Evolutionary conservation across 2,113 vertebrate genomes (phyloP).

Genomic region (Myrmecobius fasciatus): DNA sequence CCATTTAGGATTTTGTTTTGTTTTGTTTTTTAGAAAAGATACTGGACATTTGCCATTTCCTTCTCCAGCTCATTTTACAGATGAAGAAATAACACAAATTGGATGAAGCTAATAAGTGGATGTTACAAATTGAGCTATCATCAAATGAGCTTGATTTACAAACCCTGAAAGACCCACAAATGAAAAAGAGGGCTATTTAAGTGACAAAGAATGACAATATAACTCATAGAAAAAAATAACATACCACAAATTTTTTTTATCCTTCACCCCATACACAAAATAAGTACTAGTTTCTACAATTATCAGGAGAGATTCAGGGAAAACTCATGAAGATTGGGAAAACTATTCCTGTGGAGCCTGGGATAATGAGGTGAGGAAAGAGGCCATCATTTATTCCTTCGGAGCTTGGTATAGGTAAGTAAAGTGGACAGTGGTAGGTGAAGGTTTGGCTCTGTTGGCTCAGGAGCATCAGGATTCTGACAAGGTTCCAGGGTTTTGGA

Average conservation of each 20-base stretch:
- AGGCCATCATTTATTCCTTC: not conserved
- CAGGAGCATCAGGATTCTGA: not conserved
- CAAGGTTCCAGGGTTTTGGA: not conserved
- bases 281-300: not conserved
- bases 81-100: no score
- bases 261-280: not conserved
- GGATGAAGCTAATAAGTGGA: no score
- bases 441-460: not conserved
- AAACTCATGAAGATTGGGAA: not conserved
- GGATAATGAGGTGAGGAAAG: not conserved
- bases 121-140: no score
- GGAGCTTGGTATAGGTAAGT: not conserved
- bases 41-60: no score
- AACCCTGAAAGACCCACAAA: no score
- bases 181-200: no score
- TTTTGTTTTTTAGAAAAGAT: no score
- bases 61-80: no score
- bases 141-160: no score
- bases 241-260: not conserved
- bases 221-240: not conserved
- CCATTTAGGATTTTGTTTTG: no score
- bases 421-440: not conserved
- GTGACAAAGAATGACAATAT: no score
- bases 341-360: not conserved
- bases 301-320: not conserved